Evolutionary conservation across 2,797 vertebrate species (phyloP).

Genomic region (Anguilla anguilla): DNA sequence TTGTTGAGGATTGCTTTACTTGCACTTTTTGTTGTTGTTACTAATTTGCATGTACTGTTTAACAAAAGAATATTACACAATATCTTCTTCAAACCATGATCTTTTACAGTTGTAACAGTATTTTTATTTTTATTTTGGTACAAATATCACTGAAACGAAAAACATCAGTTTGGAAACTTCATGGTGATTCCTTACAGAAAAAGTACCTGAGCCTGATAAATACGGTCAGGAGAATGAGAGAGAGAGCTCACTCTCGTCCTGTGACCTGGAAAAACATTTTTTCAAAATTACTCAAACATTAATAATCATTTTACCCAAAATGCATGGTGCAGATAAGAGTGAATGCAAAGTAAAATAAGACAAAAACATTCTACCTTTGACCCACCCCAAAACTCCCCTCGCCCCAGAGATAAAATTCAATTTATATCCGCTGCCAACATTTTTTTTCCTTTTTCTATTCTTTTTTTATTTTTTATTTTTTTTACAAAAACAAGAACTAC

Average conservation of each 20-base stretch:
- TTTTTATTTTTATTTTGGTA: conserved; percentile 15
- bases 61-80: conserved; percentile 10
- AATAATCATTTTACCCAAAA: conserved; percentile 13
- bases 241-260: background rate
- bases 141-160: conserved; percentile 16
- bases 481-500: conserved; percentile 10
- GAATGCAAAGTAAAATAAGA: conserved; percentile 17
- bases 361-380: conserved; percentile 4
- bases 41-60: background rate
- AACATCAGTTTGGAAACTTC: conserved; percentile 8
- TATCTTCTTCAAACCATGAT: conserved; percentile 9
- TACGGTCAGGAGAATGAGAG: conserved; percentile 2
- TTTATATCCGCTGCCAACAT: background rate
- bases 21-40: background rate
- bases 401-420: conserved; percentile 6
- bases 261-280: conserved; percentile 1
- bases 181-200: conserved; percentile 20
- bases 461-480: background rate
- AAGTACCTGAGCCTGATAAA: conserved; percentile 18
- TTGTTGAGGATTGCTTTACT: background rate
- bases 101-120: conserved; percentile 16
- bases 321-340: conserved; percentile 10
- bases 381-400: background rate
- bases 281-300: conserved; percentile 17
- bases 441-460: background rate